These are phyloP conservation scores for Machaerirhynchus nigripectus DNA, from an alignment of 2,113 vertebrate genomes.

Conservation along the genomic window DNA sequence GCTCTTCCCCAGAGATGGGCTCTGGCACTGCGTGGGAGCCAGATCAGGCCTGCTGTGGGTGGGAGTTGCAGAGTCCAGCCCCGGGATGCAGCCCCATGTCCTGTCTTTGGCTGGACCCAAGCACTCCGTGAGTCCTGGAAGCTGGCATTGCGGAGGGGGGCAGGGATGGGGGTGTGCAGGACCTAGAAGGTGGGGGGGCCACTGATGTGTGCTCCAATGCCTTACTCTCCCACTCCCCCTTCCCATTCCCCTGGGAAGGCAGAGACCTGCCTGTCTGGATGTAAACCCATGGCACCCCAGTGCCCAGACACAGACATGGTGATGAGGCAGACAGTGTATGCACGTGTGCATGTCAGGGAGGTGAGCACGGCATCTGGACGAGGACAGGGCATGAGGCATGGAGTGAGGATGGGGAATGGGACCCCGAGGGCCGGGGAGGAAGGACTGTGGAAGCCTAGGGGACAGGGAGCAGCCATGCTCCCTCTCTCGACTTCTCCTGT, in stretches of 20 bases:
- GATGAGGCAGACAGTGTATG: slow-evolving; percentile 46
- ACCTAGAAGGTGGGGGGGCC: not conserved
- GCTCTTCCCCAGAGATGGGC: not conserved
- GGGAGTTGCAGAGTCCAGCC: not conserved
- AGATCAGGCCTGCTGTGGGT: not conserved
- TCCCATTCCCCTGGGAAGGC: not conserved
- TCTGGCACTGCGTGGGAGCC: not conserved
- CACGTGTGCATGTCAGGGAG: not conserved
- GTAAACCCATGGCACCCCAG: slow-evolving; percentile 15
- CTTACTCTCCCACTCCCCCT: not conserved
- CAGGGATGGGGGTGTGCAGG: slow-evolving; percentile 28
- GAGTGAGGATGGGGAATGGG: not conserved
- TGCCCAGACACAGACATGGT: slow-evolving; percentile 46
- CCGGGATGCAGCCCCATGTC: not conserved
- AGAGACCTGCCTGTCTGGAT: not conserved
- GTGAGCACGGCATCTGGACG: not conserved
- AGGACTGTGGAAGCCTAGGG: not conserved
- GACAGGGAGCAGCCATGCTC: not conserved
- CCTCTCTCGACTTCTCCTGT: not conserved
- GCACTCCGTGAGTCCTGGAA: slow-evolving; percentile 1
- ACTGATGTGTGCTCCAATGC: not conserved
- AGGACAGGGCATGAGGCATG: slow-evolving; percentile 28
- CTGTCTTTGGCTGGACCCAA: not conserved
- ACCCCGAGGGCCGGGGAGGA: not conserved
- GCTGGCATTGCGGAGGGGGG: slow-evolving; percentile 18